phyloP scores from a whole-genome alignment of 2,888 invertebrate genomes.

The Siphlonurus alternatus region DNA sequence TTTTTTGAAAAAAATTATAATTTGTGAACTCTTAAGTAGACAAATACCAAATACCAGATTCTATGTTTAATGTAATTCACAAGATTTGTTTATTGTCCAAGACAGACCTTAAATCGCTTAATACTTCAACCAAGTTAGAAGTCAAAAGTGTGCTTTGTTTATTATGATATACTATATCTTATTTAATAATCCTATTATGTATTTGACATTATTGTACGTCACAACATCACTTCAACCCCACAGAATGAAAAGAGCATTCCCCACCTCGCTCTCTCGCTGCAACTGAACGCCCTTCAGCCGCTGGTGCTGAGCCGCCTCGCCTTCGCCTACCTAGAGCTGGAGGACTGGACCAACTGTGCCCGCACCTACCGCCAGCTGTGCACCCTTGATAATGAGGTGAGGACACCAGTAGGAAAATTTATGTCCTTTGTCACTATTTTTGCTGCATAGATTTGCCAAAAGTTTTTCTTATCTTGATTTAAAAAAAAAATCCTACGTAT shows the following conservation, averaged over 20 bases:
- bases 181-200: too few relatives aligned
- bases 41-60: neutral
- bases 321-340: slow-evolving; percentile 59
- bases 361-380: slow-evolving; percentile 76
- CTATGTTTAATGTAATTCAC: too few relatives aligned
- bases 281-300: slow-evolving; percentile 76
- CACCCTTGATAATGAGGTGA: slow-evolving; percentile 55
- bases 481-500: too few relatives aligned
- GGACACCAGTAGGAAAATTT: too few relatives aligned
- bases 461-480: neutral
- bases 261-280: slow-evolving; percentile 64
- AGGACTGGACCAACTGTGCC: slow-evolving; percentile 69
- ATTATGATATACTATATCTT: too few relatives aligned
- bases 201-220: too few relatives aligned
- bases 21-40: too few relatives aligned
- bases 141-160: too few relatives aligned
- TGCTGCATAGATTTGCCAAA: neutral
- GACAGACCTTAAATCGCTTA: too few relatives aligned
- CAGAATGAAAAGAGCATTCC: slow-evolving; percentile 62
- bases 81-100: too few relatives aligned
- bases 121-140: too few relatives aligned
- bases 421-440: neutral
- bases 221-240: too few relatives aligned
- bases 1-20: neutral
- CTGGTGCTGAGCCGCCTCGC: slow-evolving; percentile 75